Conservation (phyloP, 2,113 vertebrate species). For the Platysternon megacephalum region DNA sequence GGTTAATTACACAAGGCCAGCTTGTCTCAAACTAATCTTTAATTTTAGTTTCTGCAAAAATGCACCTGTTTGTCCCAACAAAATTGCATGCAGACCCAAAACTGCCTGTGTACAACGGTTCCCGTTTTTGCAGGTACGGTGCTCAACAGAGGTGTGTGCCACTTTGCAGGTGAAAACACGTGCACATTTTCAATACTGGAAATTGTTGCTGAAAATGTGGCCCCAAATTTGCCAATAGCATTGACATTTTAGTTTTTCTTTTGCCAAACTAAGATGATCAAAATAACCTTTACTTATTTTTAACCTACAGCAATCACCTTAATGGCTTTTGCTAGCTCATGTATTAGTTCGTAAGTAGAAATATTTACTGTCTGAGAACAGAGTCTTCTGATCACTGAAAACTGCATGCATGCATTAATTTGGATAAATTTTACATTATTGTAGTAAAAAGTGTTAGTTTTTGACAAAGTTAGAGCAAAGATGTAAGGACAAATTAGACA, state of each 20-base stretch:
- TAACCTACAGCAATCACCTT: neutral
- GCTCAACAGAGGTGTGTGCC: neutral
- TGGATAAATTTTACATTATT: neutral
- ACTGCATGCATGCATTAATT: slow-evolving; percentile 23
- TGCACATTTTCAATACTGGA: accelerated
- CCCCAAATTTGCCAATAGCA: neutral
- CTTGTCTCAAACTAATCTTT: neutral
- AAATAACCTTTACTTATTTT: neutral
- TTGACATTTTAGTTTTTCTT: neutral
- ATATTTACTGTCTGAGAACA: neutral
- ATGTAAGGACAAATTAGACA: slow-evolving; percentile 61
- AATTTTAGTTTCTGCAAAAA: neutral
- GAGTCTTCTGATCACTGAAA: neutral
- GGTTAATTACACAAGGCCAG: slow-evolving; percentile 18
- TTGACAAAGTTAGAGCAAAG: slow-evolving; percentile 49
- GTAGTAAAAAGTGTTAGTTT: slow-evolving; percentile 38
- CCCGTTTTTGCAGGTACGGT: neutral
- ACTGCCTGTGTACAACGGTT: neutral
- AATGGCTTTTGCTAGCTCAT: neutral
- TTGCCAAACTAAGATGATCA: neutral
- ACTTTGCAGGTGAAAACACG: neutral
- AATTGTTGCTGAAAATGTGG: slow-evolving; percentile 37
- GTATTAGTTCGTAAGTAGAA: slow-evolving; percentile 33
- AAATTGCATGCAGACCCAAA: neutral
- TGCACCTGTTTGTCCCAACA: neutral